Evolutionary conservation across 2,888 invertebrate species (phyloP), one percentile per base, ranked within the genome.

Genomic region (Drosophila lacicola): DNA sequence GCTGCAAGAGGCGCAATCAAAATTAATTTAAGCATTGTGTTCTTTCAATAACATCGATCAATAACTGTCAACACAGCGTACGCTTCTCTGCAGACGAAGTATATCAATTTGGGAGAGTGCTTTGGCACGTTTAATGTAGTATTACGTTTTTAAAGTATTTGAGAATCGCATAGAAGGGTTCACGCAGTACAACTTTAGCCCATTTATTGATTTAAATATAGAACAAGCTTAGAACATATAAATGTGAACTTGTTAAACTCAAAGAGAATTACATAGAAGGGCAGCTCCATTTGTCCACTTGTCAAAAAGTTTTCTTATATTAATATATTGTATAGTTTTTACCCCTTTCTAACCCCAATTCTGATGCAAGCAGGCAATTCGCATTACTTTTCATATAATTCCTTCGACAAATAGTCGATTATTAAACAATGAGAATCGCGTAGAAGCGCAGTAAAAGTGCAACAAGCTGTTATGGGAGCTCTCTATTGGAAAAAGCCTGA

Each of bases 11-110:
- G 36, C 44, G 45, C 65, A 73, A 78, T 71, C 66, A 81, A 82
- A 87, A 89, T 84, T 82, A 84, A 86, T 84, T 89, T 80, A 65
- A 64, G 77, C 82, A 84, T 89, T 89, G 71, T 87, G 55, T 77
- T 74, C 68, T 42, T 41, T 58, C 72, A 54, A 82, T 76, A 84
- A 76, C 76, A 88, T 85, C 87, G 86, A 86, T 86, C 86, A 89
- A 86, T 86, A 89, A 86, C 86, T 89, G 86, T 86, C 86, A 88
- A 84, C 86, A 80, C 69, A 51, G 55, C 57, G 44, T n/a, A 39
- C 39, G 8, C 4, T 60, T 6, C 50, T 11, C 63, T 62, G 51
- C 45, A 11, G 0, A 0, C 8, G 10, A 49, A 41, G 77, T 44
- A 70, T 56, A 51, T 67, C 4, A n/a, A 29, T 33, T 47, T 2